Evolutionary conservation across 2,113 vertebrate genomes (phyloP), one percentile per base, ranked within the genome.

Genomic region (Scomber colias): DNA sequence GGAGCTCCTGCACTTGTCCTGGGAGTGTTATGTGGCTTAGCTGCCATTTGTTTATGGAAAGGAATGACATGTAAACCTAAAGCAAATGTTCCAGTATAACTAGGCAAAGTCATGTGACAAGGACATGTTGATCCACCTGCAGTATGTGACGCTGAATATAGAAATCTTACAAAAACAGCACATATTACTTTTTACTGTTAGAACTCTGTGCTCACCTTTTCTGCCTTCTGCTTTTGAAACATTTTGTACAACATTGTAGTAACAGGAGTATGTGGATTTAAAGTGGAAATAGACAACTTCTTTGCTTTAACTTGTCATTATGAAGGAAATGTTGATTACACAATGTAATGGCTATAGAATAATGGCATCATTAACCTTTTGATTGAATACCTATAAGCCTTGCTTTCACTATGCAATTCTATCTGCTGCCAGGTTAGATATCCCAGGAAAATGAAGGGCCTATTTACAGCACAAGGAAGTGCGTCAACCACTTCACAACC

Each of bases 11-110:
- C 71, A 13, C 90, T 93, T 2, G 1, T 92, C 50, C 49, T 90
- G 55, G 92, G 89, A 12, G 40, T 91, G 0, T 30, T 91, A 7
- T 90, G 88, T 27, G 90, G 91, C 11, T 7, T 92, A 49, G 69
- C 83, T 68, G 89, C 92, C 15, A 53, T 93, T 31, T 71, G 31
- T 15, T 71, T 92, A 40, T 93, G 92, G 92, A 93, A 92, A 74
- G 86, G 71, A 16, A 54, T 82, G 17, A 78, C 64, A 60, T 92
- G 92, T 64, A 93, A 87, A 71, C 14, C 66, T 35, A 92, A 90
- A 83, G 21, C 53, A 9, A 24, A 51, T 21, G 0, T 46, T 35
- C 65, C 75, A 15, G 80, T 87, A 61, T 92, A 81, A 84, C 14
- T 9, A 19, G 3, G n/a, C 3, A 13, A 30, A 19, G 2, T 12